Percentiles rank a stretch among this genome's conserved stretches.
Evolutionary conservation across 2,113 vertebrate species (phyloP).

Genomic region (Dicerorhinus sumatrensis): DNA sequence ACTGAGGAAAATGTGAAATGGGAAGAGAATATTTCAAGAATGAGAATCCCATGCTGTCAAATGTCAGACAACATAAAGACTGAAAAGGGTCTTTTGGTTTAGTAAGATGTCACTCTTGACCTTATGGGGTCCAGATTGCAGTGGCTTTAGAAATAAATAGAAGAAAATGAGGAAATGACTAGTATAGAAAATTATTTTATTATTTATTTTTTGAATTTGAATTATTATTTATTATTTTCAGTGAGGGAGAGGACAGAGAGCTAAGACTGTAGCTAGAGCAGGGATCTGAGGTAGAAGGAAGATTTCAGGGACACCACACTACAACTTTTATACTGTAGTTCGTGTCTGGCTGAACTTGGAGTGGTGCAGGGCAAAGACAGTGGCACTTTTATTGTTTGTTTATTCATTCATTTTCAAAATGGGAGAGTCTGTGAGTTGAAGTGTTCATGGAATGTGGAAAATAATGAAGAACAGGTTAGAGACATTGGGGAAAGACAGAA

Average conservation of each 20-base stretch:
- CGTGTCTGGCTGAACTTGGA: background rate
- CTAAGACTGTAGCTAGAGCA: background rate
- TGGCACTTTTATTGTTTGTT: background rate
- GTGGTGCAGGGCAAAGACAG: background rate
- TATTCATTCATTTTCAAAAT: background rate
- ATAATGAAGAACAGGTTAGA: background rate
- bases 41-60: background rate
- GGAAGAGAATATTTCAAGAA: background rate
- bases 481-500: background rate
- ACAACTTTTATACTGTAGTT: background rate
- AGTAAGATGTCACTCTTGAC: background rate
- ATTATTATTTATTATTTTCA: background rate
- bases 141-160: background rate
- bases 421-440: background rate
- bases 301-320: background rate
- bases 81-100: background rate
- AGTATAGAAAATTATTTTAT: background rate
- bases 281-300: background rate
- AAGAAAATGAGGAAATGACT: background rate
- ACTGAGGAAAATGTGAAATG: background rate
- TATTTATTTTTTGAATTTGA: too few relatives aligned
- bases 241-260: background rate
- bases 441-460: background rate
- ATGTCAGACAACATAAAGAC: slow-evolving; percentile 5
- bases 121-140: background rate